A percentile compares a stretch with the other conserved stretches of the same genome.
Conservation (phyloP, 2,113 vertebrate genomes). For the Nanger granti region DNA sequence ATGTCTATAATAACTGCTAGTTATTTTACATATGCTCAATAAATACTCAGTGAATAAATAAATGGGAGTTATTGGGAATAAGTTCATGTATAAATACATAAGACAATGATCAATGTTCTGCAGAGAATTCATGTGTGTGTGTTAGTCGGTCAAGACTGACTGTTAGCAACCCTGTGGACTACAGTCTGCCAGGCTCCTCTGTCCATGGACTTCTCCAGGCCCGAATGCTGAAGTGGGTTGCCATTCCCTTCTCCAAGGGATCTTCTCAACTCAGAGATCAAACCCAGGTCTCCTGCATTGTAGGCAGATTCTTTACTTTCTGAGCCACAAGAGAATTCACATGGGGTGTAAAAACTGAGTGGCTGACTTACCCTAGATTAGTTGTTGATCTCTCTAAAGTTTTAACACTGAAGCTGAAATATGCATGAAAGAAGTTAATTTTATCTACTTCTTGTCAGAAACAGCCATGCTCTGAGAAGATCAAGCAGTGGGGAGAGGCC, state of each 20-base stretch:
- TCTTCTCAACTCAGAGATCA: background rate
- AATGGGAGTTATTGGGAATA: background rate
- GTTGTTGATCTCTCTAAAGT: background rate
- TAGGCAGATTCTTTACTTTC: background rate
- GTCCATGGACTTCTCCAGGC: background rate
- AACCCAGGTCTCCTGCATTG: background rate
- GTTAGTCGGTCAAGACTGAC: background rate
- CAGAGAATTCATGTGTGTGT: background rate
- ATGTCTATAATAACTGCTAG: background rate
- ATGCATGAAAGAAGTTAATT: background rate
- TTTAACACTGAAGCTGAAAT: background rate
- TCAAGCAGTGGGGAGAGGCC: background rate
- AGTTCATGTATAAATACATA: background rate
- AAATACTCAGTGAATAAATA: background rate
- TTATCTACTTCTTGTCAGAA: background rate
- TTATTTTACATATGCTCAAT: background rate
- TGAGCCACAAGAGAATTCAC: background rate
- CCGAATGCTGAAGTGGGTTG: background rate
- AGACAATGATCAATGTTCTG: background rate
- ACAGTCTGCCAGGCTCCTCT: background rate
- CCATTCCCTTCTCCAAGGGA: background rate
- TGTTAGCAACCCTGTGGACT: fast-evolving
- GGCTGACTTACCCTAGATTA: background rate
- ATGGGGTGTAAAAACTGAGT: background rate
- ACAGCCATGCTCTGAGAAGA: background rate